These are phyloP conservation scores for Cosmopolites sordidus DNA, from an alignment of 2,888 invertebrate species.

Conservation along the genomic window DNA sequence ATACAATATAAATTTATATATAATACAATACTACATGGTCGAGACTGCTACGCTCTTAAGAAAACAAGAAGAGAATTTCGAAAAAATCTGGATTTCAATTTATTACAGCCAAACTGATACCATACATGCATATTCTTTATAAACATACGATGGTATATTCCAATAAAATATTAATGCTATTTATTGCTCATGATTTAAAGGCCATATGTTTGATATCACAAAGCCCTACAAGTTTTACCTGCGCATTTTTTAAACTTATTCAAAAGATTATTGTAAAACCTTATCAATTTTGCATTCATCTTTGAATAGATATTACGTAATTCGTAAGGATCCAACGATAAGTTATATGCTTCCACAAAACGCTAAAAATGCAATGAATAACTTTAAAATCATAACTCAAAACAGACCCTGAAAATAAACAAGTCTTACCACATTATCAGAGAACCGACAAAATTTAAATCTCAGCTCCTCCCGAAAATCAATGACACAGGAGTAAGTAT, in stretches of 20 bases:
- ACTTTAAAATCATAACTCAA: not conserved
- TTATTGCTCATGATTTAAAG: too few species aligned
- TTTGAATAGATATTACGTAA: constrained; percentile 57
- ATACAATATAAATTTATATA: too few species aligned
- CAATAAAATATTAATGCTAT: too few species aligned
- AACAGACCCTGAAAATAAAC: not conserved
- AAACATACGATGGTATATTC: too few species aligned
- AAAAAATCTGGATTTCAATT: too few species aligned
- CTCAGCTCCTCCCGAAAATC: constrained; percentile 55
- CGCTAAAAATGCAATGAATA: constrained; percentile 50
- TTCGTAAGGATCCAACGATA: constrained; percentile 67
- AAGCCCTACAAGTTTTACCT: constrained; percentile 23
- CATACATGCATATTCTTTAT: too few species aligned
- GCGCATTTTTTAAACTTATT: constrained; percentile 26
- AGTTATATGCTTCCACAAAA: constrained; percentile 74
- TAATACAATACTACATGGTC: too few species aligned
- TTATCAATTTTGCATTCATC: constrained; percentile 20
- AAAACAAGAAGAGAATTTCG: too few species aligned
- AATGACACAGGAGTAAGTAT: constrained; percentile 76
- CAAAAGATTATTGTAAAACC: constrained; percentile 22
- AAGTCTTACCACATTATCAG: constrained; percentile 52
- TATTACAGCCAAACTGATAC: too few species aligned
- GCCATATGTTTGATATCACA: too few species aligned
- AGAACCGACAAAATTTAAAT: constrained; percentile 62
- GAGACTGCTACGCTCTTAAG: too few species aligned